These are phyloP conservation scores for Nezara viridula DNA, from an alignment of 2,888 invertebrate species.

Conservation along the genomic window DNA sequence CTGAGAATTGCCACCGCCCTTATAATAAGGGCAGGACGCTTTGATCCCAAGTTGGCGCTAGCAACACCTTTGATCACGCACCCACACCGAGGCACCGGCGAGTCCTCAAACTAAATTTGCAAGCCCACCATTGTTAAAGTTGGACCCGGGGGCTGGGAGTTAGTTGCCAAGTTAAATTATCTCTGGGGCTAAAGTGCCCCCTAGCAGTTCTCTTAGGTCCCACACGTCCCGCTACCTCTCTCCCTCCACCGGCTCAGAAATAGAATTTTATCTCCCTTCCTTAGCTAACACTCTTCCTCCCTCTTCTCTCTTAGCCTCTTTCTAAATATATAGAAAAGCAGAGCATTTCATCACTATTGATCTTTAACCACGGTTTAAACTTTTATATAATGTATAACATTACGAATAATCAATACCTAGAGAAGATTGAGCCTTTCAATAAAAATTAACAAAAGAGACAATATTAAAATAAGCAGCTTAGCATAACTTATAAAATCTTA, in stretches of 20 bases:
- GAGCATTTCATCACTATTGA: neutral
- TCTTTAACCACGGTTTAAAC: neutral
- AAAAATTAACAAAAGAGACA: no score
- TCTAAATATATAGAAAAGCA: neutral
- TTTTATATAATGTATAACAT: neutral
- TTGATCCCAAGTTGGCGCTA: constrained; percentile 50
- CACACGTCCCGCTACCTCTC: constrained; percentile 32
- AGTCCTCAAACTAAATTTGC: constrained; percentile 59
- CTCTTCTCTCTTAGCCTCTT: neutral
- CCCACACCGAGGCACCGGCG: constrained; percentile 40
- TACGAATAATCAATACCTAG: no score
- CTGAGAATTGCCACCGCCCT: constrained; percentile 50
- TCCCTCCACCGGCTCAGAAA: neutral
- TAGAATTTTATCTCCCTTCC: constrained; percentile 45
- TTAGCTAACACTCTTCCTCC: constrained; percentile 5
- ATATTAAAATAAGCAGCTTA: no score
- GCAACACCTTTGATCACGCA: constrained; percentile 49
- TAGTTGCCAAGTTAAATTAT: constrained; percentile 61
- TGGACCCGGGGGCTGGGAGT: constrained; percentile 57
- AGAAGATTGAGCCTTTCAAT: no score
- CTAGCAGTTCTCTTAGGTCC: constrained; percentile 52
- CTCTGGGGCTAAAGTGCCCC: constrained; percentile 55
- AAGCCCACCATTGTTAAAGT: constrained; percentile 61
- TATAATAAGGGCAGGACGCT: constrained; percentile 54
- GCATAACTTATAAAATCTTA: no score